Evolutionary conservation across 2,113 vertebrate genomes (phyloP), one percentile per base, ranked within the genome.

Genomic region (Raja brachyura): DNA sequence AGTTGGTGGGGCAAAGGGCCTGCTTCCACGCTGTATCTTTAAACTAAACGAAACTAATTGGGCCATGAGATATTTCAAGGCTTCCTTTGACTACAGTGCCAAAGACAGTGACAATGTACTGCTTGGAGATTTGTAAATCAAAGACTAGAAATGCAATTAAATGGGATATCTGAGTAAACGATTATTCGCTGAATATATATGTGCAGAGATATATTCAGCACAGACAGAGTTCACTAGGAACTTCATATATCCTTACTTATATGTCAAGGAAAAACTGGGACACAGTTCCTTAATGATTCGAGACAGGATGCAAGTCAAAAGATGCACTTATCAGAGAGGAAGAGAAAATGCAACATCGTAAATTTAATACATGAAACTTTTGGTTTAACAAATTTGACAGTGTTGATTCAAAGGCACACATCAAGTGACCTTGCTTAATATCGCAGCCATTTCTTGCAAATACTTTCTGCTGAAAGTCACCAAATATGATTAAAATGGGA

Each of bases 281-380:
- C 88, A 70, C 78, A 54, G 78, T 31, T 90, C 88, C 88, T 68
- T 70, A 90, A 39, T 25, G 31, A 48, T 90, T 70, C 39, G 88
- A 70, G 63, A 25, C 22, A 59, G 22, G 13, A 59, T 28, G 10
- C 22, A 61, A 59, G 54, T 18, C 28, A 39, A 68, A 66, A 39
- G 86, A n/a, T 66, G 11, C 63, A 90, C 25, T 68, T 22, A 39
- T 70, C 33, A 90, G 20, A 70, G 13, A 6, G 11, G 6, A 85
- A 48, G 5, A 66, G 20, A 4, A 59, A 85, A 85, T 59, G 81
- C 18, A 83, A 59, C 16, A 33, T 13, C 63, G 14, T 73, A 73
- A 5, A 73, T 73, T 16, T 20, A 73, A 20, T 66, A 66, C 7
- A 66, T 10, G 13, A 66, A 20, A 5, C n/a, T 78, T 39, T 33